Evolutionary conservation across 2,888 invertebrate genomes (phyloP), one percentile per base, ranked within the genome.

Genomic region (Lymantria monacha): DNA sequence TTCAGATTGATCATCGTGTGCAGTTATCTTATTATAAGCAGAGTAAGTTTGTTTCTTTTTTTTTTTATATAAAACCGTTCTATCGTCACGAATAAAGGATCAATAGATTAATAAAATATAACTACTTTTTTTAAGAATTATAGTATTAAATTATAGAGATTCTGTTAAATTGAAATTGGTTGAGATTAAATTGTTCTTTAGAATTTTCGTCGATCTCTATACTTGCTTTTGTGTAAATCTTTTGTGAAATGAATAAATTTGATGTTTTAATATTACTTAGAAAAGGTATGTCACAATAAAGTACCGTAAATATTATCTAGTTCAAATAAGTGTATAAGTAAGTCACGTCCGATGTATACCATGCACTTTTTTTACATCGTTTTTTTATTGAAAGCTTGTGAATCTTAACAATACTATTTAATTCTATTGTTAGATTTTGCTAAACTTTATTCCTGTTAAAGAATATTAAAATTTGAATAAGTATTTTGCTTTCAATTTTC

Each of bases 1-100:
- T 89, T 55, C 84, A 89, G 89, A 68, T 79, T 79, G 45, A 61
- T 87, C 55, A 57, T 85, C 57, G 56, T 81, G 54, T 83, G 81
- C 79, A 76, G 83, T 74, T 72, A 79, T 48, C 70, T 85, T 62
- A 63, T 81, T 58, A 67, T 80, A 49, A 66, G 63, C 41, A 72
- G 66, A 61, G 85, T 85, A 64, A 80, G 84, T 78, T 45, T 30
- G 22, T 22, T 51, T 55, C 55, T 42, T n/a, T 42, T 30, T n/a
- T 30, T n/a, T n/a, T n/a, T n/a, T n/a, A n/a, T n/a, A n/a, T n/a
- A 30, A 8, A 38, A 36, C 11, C 12, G 13, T 41, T 42, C 42
- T 10, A 8, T 22, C n/a, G 9, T 30, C 30, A 30, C 22, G 22
- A 5, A 22, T 22, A 22, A 22, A 41, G 15, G 41, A 7, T 41